Evolutionary conservation across 2,888 invertebrate species (phyloP), one percentile per base, ranked within the genome.

Genomic region (Cactoblastis cactorum): DNA sequence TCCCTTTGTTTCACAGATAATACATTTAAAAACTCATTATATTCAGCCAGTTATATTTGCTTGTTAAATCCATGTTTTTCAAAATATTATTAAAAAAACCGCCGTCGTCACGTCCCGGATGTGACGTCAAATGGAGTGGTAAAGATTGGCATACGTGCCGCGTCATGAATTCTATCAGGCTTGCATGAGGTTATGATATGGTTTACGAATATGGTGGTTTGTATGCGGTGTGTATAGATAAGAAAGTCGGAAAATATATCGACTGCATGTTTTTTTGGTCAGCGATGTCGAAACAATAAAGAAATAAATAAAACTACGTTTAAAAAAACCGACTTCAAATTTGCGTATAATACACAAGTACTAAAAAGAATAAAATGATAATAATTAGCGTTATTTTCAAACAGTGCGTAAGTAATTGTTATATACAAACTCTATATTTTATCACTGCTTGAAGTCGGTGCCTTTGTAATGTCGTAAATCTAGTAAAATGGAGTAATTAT

Each of bases 121-220:
- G 28, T 43, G 28, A 28, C 28, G 43, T 28, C 28, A 43, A 43
- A 43, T 43, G 43, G 43, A 43, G 28, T 28, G 32, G 43, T 28
- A 43, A 43, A 43, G 43, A 43, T 43, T 43, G 43, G 43, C 43
- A 43, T 24, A 43, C 43, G 43, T 28, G 43, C 43, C 11, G 11
- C 15, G 43, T 43, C 43, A 43, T 8, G 41, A 28, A 28, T 15
- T 14, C 24, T 43, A n/a, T 38, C 18, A 38, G 18, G 28, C 14
- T 28, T 43, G 43, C 43, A 28, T 28, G 28, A 15, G 41, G 14
- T 17, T 6, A 28, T 6, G 28, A 9, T 28, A 28, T 28, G 28
- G 28, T 9, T 28, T 28, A 9, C 1, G 5, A 28, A 28, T 28
- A 6, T 28, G 28, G 9, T 28, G 28, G 28, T 28, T 1, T 28